phyloP scores from a whole-genome alignment of 1,140 invertebrate species.

The Meteorus sp. region DNA sequence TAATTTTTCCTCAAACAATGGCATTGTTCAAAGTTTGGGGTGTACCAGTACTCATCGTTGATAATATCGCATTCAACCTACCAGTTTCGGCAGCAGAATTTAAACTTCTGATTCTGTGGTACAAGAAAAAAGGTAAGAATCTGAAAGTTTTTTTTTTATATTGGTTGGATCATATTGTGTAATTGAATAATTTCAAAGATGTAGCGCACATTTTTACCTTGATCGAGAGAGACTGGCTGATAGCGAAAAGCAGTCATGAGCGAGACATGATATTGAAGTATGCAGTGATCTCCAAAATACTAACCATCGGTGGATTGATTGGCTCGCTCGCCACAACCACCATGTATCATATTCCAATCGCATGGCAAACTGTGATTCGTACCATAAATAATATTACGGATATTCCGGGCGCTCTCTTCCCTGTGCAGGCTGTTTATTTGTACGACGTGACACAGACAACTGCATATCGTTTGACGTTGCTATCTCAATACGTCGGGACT shows the following conservation, averaged over 20 bases:
- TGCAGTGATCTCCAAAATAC: background rate
- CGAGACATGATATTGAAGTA: constrained; percentile 1
- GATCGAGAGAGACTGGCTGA: background rate
- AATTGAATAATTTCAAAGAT: background rate
- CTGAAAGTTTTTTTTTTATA: background rate
- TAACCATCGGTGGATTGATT: background rate
- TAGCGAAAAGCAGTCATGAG: background rate
- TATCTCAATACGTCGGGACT: background rate
- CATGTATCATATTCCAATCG: background rate
- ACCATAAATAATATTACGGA: constrained; percentile 12
- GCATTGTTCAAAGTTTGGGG: background rate
- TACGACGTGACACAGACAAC: background rate
- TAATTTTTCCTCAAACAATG: background rate
- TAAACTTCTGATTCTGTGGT: background rate
- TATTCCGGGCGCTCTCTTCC: background rate
- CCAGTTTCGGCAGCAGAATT: background rate
- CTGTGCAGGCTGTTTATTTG: constrained; percentile 3
- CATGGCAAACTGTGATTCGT: background rate
- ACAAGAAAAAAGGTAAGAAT: background rate
- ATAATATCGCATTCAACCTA: background rate
- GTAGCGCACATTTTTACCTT: background rate
- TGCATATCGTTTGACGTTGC: constrained; percentile 1
- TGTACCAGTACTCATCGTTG: background rate
- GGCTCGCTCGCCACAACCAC: background rate
- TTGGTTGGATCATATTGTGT: background rate